Evolutionary conservation across 2,797 vertebrate species (phyloP), one percentile per base, ranked within the genome.

Genomic region (Chromobotia macracanthus): DNA sequence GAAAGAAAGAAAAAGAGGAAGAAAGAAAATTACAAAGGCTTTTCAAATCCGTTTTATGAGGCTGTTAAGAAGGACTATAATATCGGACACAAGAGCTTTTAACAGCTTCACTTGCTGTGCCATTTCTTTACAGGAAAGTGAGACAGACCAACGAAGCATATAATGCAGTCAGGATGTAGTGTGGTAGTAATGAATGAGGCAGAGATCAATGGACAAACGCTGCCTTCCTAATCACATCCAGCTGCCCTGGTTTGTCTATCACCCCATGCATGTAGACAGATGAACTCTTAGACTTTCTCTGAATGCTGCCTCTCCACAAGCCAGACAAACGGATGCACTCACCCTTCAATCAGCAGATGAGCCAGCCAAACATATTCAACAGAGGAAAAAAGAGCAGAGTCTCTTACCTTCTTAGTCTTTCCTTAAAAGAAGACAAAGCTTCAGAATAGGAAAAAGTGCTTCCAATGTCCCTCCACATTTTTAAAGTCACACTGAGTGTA

Each of bases 361-460:
- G 25, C 9, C 41, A 66, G 38, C 64, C 48, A 77, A 73, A 60
- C 18, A 23, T 31, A 10, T 61, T 25, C 38, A 67, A 58, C 15
- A 25, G 5, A 35, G 41, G 10, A 44, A 44, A 44, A 44, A 44
- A 1, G 51, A 77, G 23, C 53, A 61, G 9, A 61, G 9, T 11
- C 82, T 81, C 94, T 95, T 95, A 95, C 94, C 94, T 94, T 93
- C 86, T 91, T 89, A 90, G 84, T 88, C 91, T 92, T 87, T 90
- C 92, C 90, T 92, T 92, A 90, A 94, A 86, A 88, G 91, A 88
- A 91, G 89, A 88, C 87, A 91, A 90, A 82, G 91, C 91, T 92
- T 91, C 93, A 89, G 86, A 87, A 84, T 83, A 83, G 51, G 25
- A 81, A 81, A 86, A 88, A 81, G 86, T 84, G 61, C 73, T 86